Conservation (phyloP, 2,113 vertebrate species). For the Lutjanus erythropterus region DNA sequence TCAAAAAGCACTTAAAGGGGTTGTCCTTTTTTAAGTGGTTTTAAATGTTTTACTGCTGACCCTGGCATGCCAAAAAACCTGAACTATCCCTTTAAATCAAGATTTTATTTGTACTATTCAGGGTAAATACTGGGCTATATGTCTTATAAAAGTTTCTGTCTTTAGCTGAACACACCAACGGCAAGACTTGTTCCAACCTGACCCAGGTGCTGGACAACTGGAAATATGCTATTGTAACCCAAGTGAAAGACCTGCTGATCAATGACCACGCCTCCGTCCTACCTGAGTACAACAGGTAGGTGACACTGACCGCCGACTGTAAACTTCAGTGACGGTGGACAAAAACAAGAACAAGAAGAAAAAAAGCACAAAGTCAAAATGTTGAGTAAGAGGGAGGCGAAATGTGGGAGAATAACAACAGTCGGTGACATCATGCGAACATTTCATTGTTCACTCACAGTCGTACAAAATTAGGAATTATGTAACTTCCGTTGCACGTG, state of each 20-base stretch:
- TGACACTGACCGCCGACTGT: not conserved
- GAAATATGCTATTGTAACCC: conserved; percentile 91
- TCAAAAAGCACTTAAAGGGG: not conserved
- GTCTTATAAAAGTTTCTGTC: conserved; percentile 7
- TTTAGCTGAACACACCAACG: conserved; percentile 64
- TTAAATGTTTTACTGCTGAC: too few relatives aligned
- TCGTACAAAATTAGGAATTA: conserved; percentile 18
- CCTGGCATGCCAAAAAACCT: too few relatives aligned
- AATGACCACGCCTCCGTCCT: conserved; percentile 88
- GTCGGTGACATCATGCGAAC: conserved; percentile 28
- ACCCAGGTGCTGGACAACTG: conserved; percentile 92
- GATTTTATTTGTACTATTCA: not conserved
- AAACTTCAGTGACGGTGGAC: not conserved
- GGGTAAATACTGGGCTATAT: not conserved
- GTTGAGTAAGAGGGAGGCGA: conserved; percentile 22
- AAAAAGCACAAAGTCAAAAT: not conserved
- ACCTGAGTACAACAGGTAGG: conserved; percentile 91
- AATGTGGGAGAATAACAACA: conserved; percentile 3
- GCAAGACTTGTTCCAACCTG: conserved; percentile 89
- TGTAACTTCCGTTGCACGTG: conserved; percentile 28
- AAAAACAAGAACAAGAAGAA: not conserved
- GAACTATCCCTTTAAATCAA: too few relatives aligned
- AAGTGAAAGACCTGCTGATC: conserved; percentile 89
- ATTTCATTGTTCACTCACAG: conserved; percentile 23
- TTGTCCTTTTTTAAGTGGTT: too few relatives aligned